Conservation (phyloP, 2,113 vertebrate genomes). For the Pelusios castaneus region DNA sequence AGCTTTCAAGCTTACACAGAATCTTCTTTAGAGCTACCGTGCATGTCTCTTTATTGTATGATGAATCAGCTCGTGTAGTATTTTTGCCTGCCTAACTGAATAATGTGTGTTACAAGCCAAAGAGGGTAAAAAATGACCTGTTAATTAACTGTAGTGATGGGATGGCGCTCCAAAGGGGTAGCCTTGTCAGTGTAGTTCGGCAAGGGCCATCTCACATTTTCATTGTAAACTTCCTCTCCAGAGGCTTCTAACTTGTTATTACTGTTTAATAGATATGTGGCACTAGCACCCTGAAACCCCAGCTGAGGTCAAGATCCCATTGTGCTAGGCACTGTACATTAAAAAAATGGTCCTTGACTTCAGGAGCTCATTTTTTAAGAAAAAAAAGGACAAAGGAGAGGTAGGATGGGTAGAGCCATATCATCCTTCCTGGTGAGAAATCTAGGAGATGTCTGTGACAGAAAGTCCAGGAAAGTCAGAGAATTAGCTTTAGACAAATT, state of each 20-base stretch:
- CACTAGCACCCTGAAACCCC: accelerated
- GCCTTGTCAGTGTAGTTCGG: no score
- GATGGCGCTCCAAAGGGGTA: no score
- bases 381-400: background rate
- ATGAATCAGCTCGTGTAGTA: background rate
- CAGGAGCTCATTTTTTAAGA: background rate
- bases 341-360: background rate
- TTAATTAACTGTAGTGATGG: no score
- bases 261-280: background rate
- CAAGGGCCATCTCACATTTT: background rate
- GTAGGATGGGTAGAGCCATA: background rate
- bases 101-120: background rate
- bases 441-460: background rate
- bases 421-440: background rate
- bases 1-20: background rate
- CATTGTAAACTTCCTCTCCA: background rate
- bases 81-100: background rate
- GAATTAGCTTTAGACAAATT: background rate
- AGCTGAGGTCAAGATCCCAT: background rate
- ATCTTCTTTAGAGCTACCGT: background rate
- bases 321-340: background rate
- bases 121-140: background rate
- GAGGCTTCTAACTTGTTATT: background rate
- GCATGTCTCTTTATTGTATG: background rate
- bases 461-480: background rate